Conservation (phyloP, 2,888 invertebrate species). For the Julus scanicus region DNA sequence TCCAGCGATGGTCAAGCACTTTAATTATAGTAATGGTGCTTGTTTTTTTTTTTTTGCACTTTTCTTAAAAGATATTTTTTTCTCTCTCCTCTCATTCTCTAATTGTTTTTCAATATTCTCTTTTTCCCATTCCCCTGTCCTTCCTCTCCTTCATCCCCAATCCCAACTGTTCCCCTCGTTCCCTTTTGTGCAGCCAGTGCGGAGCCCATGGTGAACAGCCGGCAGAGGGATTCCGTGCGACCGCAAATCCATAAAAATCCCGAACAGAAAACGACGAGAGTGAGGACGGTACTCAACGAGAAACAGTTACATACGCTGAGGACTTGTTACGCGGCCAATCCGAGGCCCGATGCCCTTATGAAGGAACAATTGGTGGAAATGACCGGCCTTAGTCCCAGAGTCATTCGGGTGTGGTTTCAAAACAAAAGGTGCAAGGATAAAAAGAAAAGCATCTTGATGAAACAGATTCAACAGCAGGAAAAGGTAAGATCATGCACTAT, state of each 20-base stretch:
- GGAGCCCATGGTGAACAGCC: slow-evolving; percentile 61
- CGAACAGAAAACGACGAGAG: slow-evolving; percentile 97
- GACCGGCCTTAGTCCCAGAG: slow-evolving; percentile 96
- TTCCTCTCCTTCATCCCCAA: neutral
- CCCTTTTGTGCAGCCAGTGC: slow-evolving; percentile 60
- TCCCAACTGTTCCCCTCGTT: slow-evolving; percentile 47
- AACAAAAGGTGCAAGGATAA: slow-evolving; percentile 98
- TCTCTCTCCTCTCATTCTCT: neutral
- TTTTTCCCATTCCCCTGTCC: slow-evolving; percentile 6
- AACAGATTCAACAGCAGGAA: slow-evolving; percentile 97
- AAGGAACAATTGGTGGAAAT: slow-evolving; percentile 99
- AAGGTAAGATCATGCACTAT: slow-evolving; percentile 84
- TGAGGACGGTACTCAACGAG: slow-evolving; percentile 98
- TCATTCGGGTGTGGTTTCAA: slow-evolving; percentile 99
- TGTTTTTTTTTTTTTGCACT: neutral
- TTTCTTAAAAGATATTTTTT: neutral
- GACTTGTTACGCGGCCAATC: slow-evolving; percentile 97
- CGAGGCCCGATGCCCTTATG: slow-evolving; percentile 98
- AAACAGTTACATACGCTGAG: slow-evolving; percentile 97
- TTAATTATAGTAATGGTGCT: neutral
- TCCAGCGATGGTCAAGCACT: slow-evolving; percentile 1
- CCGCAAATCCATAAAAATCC: slow-evolving; percentile 65
- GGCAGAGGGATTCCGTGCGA: slow-evolving; percentile 60
- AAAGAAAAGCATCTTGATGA: slow-evolving; percentile 95
- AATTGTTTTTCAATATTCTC: neutral